Evolutionary conservation across 2,888 invertebrate genomes (phyloP).

Genomic region (Ophonus ardosiacus): DNA sequence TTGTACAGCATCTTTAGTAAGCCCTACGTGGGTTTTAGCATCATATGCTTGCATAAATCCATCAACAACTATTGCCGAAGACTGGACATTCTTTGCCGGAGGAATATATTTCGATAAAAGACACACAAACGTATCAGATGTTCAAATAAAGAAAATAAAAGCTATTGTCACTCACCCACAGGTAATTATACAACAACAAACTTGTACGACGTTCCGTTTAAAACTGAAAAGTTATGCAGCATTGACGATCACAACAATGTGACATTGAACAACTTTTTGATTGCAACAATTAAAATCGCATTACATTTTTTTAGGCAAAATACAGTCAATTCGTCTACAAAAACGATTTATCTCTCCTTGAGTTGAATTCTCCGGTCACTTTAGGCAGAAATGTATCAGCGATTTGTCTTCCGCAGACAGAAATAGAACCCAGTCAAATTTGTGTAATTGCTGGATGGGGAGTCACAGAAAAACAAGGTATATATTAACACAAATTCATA

Average conservation of each 20-base stretch:
- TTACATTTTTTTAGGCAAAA: slow-evolving; percentile 73
- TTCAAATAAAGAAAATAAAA: slow-evolving; percentile 72
- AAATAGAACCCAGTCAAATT: slow-evolving; percentile 76
- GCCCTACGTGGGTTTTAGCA: slow-evolving; percentile 77
- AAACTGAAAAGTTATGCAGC: neutral
- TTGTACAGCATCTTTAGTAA: slow-evolving; percentile 77
- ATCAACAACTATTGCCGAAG: slow-evolving; percentile 57
- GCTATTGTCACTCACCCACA: slow-evolving; percentile 78
- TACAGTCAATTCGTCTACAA: slow-evolving; percentile 79
- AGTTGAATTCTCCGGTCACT: slow-evolving; percentile 76
- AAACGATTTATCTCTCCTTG: slow-evolving; percentile 79
- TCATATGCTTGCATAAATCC: slow-evolving; percentile 75
- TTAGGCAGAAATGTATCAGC: slow-evolving; percentile 78
- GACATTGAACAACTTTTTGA: neutral
- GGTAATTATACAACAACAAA: slow-evolving; percentile 69
- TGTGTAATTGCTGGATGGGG: slow-evolving; percentile 82
- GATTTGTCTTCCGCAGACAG: slow-evolving; percentile 78
- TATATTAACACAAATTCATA: slow-evolving; percentile 41
- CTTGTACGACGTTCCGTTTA: neutral
- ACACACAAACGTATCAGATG: slow-evolving; percentile 71
- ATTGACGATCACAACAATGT: neutral
- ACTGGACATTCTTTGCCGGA: slow-evolving; percentile 73
- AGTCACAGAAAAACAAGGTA: slow-evolving; percentile 76
- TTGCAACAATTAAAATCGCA: neutral
- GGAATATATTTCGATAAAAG: slow-evolving; percentile 72